Percentiles rank a stretch among this genome's conserved stretches.
Conservation (phyloP, 1,140 invertebrate species). For the Cepaea nemoralis region DNA sequence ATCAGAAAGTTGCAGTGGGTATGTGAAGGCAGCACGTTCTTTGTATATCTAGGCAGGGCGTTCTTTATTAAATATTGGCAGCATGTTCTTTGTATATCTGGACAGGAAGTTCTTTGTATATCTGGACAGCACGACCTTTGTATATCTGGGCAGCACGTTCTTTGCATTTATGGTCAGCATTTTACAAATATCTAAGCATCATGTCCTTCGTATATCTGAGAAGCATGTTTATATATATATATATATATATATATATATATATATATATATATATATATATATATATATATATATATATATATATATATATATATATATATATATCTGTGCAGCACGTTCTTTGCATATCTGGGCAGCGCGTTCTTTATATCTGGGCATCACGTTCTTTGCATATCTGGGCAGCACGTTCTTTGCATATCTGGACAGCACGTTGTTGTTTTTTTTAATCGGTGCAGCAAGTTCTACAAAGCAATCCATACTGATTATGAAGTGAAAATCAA, state of each 20-base stretch:
- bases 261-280: constrained; percentile 12
- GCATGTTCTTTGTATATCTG: neutral
- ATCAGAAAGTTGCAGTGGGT: too few relatives aligned
- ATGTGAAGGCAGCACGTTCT: too few relatives aligned
- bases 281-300: constrained; percentile 12
- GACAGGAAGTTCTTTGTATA: neutral
- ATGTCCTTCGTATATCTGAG: too few relatives aligned
- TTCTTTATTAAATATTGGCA: neutral
- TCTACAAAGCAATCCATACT: too few relatives aligned
- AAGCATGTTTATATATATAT: constrained; percentile 5
- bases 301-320: constrained; percentile 12
- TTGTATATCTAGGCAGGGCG: too few relatives aligned
- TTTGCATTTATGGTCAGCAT: neutral
- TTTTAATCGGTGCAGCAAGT: too few relatives aligned
- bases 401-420: too few relatives aligned
- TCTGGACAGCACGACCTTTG: neutral
- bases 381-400: neutral
- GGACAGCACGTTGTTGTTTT: too few relatives aligned
- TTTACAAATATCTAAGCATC: neutral
- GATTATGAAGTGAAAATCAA: too few relatives aligned
- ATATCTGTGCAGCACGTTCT: neutral
- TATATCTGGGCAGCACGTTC: neutral
- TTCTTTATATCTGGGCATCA: neutral
- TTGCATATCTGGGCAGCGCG: neutral
- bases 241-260: constrained; percentile 12